A percentile compares a stretch with the other conserved stretches of the same genome.
Conservation (phyloP, 2,113 vertebrate species). For the Rissa tridactyla region DNA sequence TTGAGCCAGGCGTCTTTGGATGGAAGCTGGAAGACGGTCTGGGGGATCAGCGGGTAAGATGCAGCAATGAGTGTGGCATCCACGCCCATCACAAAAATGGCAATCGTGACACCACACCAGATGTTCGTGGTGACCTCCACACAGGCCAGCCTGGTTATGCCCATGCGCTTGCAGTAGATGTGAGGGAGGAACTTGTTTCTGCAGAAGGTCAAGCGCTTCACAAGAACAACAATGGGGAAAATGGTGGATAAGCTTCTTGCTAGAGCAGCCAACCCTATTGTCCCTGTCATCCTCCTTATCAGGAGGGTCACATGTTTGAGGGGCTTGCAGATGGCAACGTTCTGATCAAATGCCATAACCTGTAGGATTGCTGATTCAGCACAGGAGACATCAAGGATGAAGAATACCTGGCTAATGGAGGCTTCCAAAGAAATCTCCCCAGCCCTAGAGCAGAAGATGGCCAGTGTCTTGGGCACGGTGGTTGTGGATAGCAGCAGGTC, state of each 20-base stretch:
- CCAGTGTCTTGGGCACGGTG: constrained; percentile 21
- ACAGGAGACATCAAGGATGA: constrained; percentile 33
- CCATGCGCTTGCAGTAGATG: constrained; percentile 7
- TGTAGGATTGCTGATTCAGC: constrained; percentile 38
- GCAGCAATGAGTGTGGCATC: neutral
- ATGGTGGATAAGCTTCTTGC: neutral
- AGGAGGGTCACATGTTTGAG: constrained; percentile 28
- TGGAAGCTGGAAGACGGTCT: neutral
- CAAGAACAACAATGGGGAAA: constrained; percentile 32
- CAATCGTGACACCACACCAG: neutral
- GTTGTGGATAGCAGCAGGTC: constrained; percentile 36
- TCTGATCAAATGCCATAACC: constrained; percentile 23
- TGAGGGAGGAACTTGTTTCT: constrained; percentile 2
- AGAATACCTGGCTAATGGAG: constrained; percentile 53
- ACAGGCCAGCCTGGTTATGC: neutral
- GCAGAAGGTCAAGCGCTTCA: constrained; percentile 35
- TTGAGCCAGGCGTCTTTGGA: neutral
- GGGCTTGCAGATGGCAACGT: constrained; percentile 11
- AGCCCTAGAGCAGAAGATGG: constrained; percentile 36
- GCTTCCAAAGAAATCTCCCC: constrained; percentile 3
- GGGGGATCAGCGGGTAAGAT: neutral
- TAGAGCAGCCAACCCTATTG: neutral
- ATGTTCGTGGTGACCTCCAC: neutral
- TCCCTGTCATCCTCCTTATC: neutral
- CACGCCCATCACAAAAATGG: neutral